phyloP scores from a whole-genome alignment of 2,113 vertebrate genomes.

The Bubo blakistoni region DNA sequence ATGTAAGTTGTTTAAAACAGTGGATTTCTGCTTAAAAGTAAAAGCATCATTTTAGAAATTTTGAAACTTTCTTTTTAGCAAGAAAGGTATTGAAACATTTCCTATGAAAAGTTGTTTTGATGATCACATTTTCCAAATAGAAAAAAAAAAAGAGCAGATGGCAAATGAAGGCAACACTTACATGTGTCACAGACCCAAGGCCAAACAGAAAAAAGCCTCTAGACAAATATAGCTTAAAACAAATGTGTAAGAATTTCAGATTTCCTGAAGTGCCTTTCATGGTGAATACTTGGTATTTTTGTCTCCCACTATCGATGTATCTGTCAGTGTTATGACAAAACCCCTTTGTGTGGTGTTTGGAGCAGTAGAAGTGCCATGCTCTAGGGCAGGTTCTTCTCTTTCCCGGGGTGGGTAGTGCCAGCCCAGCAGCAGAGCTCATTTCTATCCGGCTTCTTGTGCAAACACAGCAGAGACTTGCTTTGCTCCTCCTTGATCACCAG shows the following conservation, averaged over 20 bases:
- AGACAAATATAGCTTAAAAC: not conserved
- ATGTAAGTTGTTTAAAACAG: not conserved
- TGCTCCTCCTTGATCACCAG: not conserved
- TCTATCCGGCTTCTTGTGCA: not conserved
- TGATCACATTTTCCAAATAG: not conserved
- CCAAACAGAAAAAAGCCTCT: not conserved
- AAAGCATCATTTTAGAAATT: not conserved
- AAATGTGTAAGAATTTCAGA: not conserved
- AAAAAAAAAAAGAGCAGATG: not conserved
- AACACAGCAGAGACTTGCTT: not conserved
- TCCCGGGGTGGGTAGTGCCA: not conserved
- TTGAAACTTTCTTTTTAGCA: not conserved
- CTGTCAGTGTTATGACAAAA: not conserved
- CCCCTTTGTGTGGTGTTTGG: not conserved
- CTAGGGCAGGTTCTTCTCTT: not conserved
- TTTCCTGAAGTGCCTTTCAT: not conserved
- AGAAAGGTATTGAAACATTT: not conserved
- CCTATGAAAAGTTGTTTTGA: not conserved
- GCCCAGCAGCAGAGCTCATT: not conserved
- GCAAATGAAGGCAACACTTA: not conserved
- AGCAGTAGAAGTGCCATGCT: not conserved
- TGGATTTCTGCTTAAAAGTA: not conserved
- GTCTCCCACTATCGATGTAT: not conserved
- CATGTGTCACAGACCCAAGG: not conserved
- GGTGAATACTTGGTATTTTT: not conserved